Conservation (phyloP, 1,140 invertebrate species). For the Scaptomyza montana region DNA sequence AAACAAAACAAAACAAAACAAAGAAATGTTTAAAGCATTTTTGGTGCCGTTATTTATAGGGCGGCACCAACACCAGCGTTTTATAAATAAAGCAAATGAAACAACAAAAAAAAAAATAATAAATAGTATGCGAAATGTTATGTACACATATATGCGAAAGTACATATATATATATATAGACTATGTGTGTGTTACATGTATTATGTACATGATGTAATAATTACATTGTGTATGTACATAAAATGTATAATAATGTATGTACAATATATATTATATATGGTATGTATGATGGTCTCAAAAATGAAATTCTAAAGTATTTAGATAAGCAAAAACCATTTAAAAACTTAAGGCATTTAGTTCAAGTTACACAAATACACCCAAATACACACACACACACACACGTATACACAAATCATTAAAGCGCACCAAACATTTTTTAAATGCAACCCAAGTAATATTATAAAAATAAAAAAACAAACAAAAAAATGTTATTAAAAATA, state of each 20-base stretch:
- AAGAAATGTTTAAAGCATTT: constrained; percentile 79
- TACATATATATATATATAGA: constrained; percentile 54
- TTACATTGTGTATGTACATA: constrained; percentile 53
- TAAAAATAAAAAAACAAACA: constrained; percentile 8
- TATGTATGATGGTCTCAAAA: constrained; percentile 68
- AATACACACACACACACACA: constrained; percentile 13
- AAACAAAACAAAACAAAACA: constrained; percentile 36
- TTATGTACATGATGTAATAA: constrained; percentile 61
- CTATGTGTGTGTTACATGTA: constrained; percentile 23
- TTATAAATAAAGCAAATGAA: constrained; percentile 58
- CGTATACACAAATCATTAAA: constrained; percentile 38
- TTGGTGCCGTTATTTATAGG: constrained; percentile 74
- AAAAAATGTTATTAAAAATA: constrained; percentile 45
- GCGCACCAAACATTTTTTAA: constrained; percentile 66
- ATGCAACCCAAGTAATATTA: constrained; percentile 57
- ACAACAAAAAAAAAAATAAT: constrained; percentile 16
- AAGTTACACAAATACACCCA: constrained; percentile 40
- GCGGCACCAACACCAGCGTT: constrained; percentile 71
- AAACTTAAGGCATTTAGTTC: constrained; percentile 72
- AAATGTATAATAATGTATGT: constrained; percentile 74
- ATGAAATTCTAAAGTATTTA: constrained; percentile 80
- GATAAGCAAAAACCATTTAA: constrained; percentile 75
- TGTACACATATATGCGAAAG: constrained; percentile 40
- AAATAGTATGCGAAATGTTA: constrained; percentile 38
- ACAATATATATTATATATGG: constrained; percentile 61